A percentile compares a stretch with the other conserved stretches of the same genome.
phyloP scores from a whole-genome alignment of 2,797 vertebrate species.

The Oryzias dopingdopingensis region DNA sequence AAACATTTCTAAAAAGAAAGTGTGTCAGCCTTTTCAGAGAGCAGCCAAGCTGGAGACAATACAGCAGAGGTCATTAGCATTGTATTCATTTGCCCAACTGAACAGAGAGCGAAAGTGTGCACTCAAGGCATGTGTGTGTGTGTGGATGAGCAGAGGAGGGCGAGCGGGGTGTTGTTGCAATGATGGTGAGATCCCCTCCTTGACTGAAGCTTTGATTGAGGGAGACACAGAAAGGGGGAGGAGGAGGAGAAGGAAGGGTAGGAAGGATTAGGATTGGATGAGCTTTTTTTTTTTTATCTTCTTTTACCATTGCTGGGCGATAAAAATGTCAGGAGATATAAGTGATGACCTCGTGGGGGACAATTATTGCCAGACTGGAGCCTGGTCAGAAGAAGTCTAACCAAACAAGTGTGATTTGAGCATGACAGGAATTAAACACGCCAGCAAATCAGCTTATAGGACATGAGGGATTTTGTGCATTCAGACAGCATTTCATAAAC shows the following conservation, averaged over 20 bases:
- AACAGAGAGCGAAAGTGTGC: conserved; percentile 62
- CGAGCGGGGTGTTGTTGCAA: conserved; percentile 35
- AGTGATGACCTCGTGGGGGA: conserved; percentile 26
- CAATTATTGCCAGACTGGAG: conserved; percentile 23
- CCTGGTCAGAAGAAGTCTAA: conserved; percentile 16
- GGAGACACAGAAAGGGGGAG: conserved; percentile 34
- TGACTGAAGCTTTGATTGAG: conserved; percentile 60
- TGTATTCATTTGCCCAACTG: conserved; percentile 70
- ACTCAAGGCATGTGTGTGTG: conserved; percentile 51
- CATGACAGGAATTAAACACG: conserved; percentile 51
- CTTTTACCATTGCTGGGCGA: conserved; percentile 51
- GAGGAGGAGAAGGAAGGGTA: conserved; percentile 22
- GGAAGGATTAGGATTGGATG: conserved; percentile 33
- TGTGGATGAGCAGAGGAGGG: conserved; percentile 33
- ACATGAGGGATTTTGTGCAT: conserved; percentile 27
- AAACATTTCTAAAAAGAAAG: conserved; percentile 73
- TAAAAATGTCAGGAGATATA: conserved; percentile 37
- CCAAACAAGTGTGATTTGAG: conserved; percentile 42
- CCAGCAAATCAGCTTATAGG: conserved; percentile 55
- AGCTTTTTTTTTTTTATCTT: conserved; percentile 24
- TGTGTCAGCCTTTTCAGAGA: conserved; percentile 62
- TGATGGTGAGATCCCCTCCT: conserved; percentile 34
- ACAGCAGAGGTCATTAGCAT: conserved; percentile 73
- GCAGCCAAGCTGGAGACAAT: conserved; percentile 66
- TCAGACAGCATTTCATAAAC: conserved; percentile 27